A percentile compares a stretch with the other conserved stretches of the same genome.
These are phyloP conservation scores for Odontamblyopus rebecca DNA, from an alignment of 2,797 vertebrate genomes.

Conservation along the genomic window DNA sequence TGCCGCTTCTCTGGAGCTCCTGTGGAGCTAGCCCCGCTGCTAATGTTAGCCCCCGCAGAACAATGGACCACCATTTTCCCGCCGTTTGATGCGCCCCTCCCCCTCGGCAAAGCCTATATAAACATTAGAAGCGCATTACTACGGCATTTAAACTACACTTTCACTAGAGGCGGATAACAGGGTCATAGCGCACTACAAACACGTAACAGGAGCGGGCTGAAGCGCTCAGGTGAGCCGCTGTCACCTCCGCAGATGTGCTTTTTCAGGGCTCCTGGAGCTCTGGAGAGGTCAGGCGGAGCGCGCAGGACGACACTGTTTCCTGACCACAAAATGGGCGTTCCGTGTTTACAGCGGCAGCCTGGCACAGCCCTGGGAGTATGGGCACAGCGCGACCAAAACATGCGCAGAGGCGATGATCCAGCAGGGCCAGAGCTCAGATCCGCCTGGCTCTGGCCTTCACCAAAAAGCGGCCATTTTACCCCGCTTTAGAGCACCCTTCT, in stretches of 20 bases:
- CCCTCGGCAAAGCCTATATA: constrained; percentile 30
- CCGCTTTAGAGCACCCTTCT: constrained; percentile 6
- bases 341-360: constrained; percentile 44
- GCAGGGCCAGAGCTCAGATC: background rate
- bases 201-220: background rate
- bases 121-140: constrained; percentile 11
- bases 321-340: constrained; percentile 52
- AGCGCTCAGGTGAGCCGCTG: background rate
- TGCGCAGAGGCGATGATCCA: background rate
- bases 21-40: constrained; percentile 58
- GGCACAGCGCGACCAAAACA: background rate
- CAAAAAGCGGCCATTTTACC: constrained; percentile 46
- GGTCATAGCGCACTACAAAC: background rate
- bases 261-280: constrained; percentile 35
- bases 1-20: background rate
- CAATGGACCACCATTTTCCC: constrained; percentile 80
- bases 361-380: too few relatives aligned
- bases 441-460: background rate
- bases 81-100: constrained; percentile 69
- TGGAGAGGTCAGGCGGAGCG: constrained; percentile 31
- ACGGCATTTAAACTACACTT: constrained; percentile 27
- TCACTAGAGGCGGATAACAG: background rate
- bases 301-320: constrained; percentile 39
- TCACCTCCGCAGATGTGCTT: constrained; percentile 29
- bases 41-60: constrained; percentile 59